Conservation (phyloP, 1,140 invertebrate genomes). For the Triops longicaudatus region DNA sequence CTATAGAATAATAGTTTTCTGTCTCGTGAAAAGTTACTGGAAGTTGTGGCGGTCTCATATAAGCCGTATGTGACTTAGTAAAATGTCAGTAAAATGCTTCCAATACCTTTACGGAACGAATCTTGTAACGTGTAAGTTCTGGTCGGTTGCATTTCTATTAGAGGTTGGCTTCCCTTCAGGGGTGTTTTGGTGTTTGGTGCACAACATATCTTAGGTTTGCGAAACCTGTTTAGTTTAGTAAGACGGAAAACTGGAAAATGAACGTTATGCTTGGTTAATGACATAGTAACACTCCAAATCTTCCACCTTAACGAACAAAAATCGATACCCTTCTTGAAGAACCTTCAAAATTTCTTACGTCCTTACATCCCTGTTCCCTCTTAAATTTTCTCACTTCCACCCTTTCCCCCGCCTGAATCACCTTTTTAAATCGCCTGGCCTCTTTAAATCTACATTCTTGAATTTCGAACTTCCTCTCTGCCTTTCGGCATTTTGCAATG, state of each 20-base stretch:
- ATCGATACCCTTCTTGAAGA: too few species aligned
- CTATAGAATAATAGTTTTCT: too few species aligned
- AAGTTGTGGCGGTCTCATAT: background rate
- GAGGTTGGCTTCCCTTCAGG: background rate
- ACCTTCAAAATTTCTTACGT: too few species aligned
- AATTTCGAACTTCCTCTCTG: too few species aligned
- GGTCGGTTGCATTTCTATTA: constrained; percentile 11
- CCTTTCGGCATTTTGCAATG: too few species aligned
- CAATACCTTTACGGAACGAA: background rate
- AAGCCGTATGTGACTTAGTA: background rate
- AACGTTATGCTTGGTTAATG: background rate
- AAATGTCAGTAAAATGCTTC: background rate
- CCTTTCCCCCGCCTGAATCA: too few species aligned
- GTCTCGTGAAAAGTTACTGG: background rate
- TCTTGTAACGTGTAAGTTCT: constrained; percentile 1
- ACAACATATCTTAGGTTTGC: background rate
- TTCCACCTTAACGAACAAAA: background rate
- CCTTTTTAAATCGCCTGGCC: too few species aligned
- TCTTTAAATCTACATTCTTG: too few species aligned
- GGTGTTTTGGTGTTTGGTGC: background rate
- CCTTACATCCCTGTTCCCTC: too few species aligned
- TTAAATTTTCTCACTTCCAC: too few species aligned
- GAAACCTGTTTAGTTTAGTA: background rate
- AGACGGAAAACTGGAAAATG: background rate
- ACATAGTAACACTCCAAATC: background rate